Conservation (phyloP, 2,797 vertebrate genomes). For the Poeciliopsis infans region DNA sequence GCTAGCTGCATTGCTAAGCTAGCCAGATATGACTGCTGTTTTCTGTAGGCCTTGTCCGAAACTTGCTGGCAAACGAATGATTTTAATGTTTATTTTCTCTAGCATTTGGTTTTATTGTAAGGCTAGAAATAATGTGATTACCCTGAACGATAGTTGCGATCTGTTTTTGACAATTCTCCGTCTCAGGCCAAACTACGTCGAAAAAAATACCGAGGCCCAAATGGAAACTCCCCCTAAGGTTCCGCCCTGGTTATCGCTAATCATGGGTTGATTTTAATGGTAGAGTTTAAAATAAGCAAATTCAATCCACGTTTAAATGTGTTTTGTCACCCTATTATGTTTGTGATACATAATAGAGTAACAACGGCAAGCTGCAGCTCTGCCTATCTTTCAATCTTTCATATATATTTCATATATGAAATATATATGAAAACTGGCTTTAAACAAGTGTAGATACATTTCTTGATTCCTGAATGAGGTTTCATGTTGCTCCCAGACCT, state of each 20-base stretch:
- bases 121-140: fast-evolving
- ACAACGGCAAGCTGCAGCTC: background rate
- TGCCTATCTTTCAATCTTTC: too few relatives aligned
- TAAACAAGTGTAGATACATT: background rate
- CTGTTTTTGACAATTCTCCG: background rate
- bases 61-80: background rate
- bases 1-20: conserved; percentile 46
- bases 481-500: background rate
- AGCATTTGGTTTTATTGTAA: background rate
- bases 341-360: too few relatives aligned
- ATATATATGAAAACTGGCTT: background rate
- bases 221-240: conserved; percentile 18
- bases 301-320: background rate
- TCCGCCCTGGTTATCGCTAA: background rate
- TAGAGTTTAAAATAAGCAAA: background rate
- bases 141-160: background rate
- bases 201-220: conserved; percentile 34
- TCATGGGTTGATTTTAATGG: background rate
- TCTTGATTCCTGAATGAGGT: background rate
- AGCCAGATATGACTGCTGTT: conserved; percentile 37
- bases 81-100: background rate
- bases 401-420: too few relatives aligned
- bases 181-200: conserved; percentile 50
- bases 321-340: background rate
- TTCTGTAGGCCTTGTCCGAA: conserved; percentile 49